Conservation (phyloP, 2,888 invertebrate species). For the Caenorhabditis plicata region DNA sequence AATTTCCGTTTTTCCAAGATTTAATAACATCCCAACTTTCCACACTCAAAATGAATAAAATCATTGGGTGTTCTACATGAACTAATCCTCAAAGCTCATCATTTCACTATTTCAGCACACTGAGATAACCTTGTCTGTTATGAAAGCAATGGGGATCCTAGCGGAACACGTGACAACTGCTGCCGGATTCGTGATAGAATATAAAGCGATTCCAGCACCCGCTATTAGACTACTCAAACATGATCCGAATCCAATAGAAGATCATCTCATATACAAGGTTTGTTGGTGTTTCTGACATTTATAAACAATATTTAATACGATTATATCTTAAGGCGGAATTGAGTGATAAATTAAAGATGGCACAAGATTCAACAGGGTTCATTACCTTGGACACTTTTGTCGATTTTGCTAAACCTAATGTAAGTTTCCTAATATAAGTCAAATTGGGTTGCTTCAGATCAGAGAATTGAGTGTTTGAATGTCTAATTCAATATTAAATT, state of each 20-base stretch:
- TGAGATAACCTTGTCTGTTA: constrained; percentile 46
- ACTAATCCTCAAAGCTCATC: background rate
- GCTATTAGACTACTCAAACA: constrained; percentile 44
- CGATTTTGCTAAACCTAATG: constrained; percentile 14
- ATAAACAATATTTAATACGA: background rate
- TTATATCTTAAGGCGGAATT: too few species aligned
- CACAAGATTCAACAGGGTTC: constrained; percentile 24
- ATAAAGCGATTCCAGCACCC: constrained; percentile 24
- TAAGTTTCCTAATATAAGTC: too few species aligned
- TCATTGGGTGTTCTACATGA: too few species aligned
- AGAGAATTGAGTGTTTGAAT: too few species aligned
- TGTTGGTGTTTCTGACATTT: constrained; percentile 1
- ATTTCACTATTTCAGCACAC: constrained; percentile 38
- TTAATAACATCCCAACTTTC: too few species aligned
- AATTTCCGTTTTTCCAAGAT: too few species aligned
- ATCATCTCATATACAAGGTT: constrained; percentile 53
- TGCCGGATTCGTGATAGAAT: constrained; percentile 50
- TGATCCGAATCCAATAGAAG: constrained; percentile 51
- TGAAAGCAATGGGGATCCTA: constrained; percentile 42
- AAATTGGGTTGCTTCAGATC: too few species aligned
- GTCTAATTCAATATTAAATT: too few species aligned
- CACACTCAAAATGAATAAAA: too few species aligned
- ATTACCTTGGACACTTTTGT: constrained; percentile 20
- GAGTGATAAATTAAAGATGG: constrained; percentile 16
- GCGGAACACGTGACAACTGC: constrained; percentile 47